Evolutionary conservation across 1,140 invertebrate species (phyloP).

Genomic region (Drosophila bocki): DNA sequence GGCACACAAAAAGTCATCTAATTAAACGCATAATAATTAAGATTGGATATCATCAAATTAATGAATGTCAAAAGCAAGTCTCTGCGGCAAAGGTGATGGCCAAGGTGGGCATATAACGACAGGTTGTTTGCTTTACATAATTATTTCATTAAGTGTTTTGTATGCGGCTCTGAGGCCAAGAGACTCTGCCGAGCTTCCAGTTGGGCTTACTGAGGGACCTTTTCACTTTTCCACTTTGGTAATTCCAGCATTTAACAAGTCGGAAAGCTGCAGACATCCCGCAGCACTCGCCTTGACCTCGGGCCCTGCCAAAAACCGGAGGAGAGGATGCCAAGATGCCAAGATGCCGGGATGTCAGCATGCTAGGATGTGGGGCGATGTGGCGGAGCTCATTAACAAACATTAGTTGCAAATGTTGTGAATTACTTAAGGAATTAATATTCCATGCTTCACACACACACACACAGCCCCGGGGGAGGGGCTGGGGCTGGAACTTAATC

Average conservation of each 20-base stretch:
- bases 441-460: slow-evolving; percentile 71
- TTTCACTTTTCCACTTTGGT: slow-evolving; percentile 75
- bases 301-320: slow-evolving; percentile 39
- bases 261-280: slow-evolving; percentile 56
- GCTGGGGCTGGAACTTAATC: slow-evolving; percentile 49
- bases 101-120: slow-evolving; percentile 57
- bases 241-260: slow-evolving; percentile 69
- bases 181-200: slow-evolving; percentile 31
- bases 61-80: slow-evolving; percentile 71
- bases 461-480: background rate
- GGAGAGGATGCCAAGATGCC: slow-evolving; percentile 14
- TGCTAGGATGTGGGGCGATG: slow-evolving; percentile 12
- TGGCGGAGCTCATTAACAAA: slow-evolving; percentile 78
- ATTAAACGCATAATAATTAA: slow-evolving; percentile 57
- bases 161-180: slow-evolving; percentile 25
- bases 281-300: slow-evolving; percentile 66
- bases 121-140: slow-evolving; percentile 74
- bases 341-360: background rate
- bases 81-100: slow-evolving; percentile 47
- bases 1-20: slow-evolving; percentile 35
- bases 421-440: slow-evolving; percentile 84
- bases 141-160: slow-evolving; percentile 79
- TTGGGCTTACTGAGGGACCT: slow-evolving; percentile 40
- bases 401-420: slow-evolving; percentile 84
- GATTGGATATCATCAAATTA: slow-evolving; percentile 63